Evolutionary conservation across 2,888 invertebrate species (phyloP).

Genomic region (Xylophagus ater): DNA sequence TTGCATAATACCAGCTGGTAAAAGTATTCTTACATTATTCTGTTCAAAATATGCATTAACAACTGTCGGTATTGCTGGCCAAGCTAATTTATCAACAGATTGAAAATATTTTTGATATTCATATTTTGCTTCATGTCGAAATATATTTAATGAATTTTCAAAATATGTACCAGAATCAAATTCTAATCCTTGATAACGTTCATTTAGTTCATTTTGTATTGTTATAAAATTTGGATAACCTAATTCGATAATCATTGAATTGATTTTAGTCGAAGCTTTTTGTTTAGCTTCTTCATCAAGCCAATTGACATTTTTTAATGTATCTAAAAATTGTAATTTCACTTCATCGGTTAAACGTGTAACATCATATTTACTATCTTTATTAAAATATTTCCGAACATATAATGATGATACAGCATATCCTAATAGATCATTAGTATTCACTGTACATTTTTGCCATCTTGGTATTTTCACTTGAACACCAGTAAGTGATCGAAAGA

Average conservation of each 20-base stretch:
- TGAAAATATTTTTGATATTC: slow-evolving; percentile 63
- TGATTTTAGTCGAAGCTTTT: slow-evolving; percentile 75
- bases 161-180: slow-evolving; percentile 63
- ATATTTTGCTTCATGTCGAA: slow-evolving; percentile 38
- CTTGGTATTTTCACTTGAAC: slow-evolving; percentile 71
- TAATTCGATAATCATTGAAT: slow-evolving; percentile 85
- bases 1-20: slow-evolving; percentile 87
- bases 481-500: slow-evolving; percentile 67
- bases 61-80: slow-evolving; percentile 75
- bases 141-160: slow-evolving; percentile 63
- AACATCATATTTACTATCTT: slow-evolving; percentile 49
- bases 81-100: slow-evolving; percentile 67
- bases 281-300: slow-evolving; percentile 79
- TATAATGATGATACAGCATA: slow-evolving; percentile 60
- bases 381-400: slow-evolving; percentile 47
- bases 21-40: slow-evolving; percentile 82
- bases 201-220: slow-evolving; percentile 62
- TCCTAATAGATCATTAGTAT: slow-evolving; percentile 71
- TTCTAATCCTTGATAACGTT: slow-evolving; percentile 63
- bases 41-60: slow-evolving; percentile 90
- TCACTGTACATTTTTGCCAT: slow-evolving; percentile 79
- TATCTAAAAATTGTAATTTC: slow-evolving; percentile 69
- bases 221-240: slow-evolving; percentile 86
- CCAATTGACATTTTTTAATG: slow-evolving; percentile 74
- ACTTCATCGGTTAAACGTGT: slow-evolving; percentile 81